Evolutionary conservation across 1,140 invertebrate species (phyloP).

Genomic region (Drosophila kikkawai): DNA sequence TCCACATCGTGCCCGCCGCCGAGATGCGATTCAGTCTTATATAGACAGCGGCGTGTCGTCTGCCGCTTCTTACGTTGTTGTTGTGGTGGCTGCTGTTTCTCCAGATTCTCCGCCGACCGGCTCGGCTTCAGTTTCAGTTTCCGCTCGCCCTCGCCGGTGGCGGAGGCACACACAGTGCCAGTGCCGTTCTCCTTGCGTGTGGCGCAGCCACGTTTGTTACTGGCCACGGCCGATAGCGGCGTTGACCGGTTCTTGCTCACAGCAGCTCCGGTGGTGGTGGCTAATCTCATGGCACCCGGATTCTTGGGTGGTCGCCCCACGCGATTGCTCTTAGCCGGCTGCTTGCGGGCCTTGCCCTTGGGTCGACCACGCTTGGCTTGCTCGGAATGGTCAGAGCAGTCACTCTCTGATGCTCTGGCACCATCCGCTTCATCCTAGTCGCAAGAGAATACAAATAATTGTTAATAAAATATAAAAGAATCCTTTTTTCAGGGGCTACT

Average conservation of each 20-base stretch:
- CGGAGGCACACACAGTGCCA: constrained; percentile 51
- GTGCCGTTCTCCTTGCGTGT: constrained; percentile 62
- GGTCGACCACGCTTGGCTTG: constrained; percentile 9
- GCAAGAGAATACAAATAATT: background rate
- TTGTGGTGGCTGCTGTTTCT: background rate
- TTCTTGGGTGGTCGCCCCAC: constrained; percentile 1
- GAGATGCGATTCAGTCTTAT: constrained; percentile 77
- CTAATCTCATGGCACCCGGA: background rate
- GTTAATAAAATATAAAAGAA: no score
- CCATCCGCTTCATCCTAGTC: constrained; percentile 18
- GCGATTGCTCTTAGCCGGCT: constrained; percentile 25
- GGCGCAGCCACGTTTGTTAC: constrained; percentile 74
- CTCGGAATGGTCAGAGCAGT: constrained; percentile 17
- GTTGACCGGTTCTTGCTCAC: constrained; percentile 35
- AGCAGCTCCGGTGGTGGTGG: constrained; percentile 6
- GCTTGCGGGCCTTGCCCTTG: constrained; percentile 16
- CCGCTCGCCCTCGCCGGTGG: constrained; percentile 70
- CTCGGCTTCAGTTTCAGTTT: constrained; percentile 46
- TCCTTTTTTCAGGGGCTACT: background rate
- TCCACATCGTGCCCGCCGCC: constrained; percentile 64
- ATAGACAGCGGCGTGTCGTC: constrained; percentile 72
- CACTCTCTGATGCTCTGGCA: constrained; percentile 21
- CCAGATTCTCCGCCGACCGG: constrained; percentile 19
- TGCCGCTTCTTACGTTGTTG: constrained; percentile 57
- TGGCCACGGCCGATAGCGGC: constrained; percentile 61